Base-by-base conservation (phyloP, 1,140 invertebrate species). In the Atta cephalotes region DNA sequence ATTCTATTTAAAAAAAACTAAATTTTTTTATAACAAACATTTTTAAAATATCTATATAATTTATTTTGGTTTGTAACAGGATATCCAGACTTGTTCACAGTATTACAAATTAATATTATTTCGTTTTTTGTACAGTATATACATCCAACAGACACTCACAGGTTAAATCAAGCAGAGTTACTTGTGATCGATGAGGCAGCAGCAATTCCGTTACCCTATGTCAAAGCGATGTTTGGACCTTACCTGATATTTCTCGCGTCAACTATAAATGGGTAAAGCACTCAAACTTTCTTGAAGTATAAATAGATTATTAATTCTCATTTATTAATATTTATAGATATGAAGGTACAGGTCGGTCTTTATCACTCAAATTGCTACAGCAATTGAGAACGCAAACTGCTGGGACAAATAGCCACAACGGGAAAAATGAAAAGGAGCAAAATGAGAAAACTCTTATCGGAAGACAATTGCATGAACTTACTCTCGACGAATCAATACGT, bases 101-200 rank as follows among this genome's bases (percentile, higher is more conserved):
- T 18, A 21, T 10, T 82, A 51, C 1, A 10, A 74, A 74, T 82
- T 74, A 60, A 31, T 7, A 39, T 89, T 65, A 28, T 84, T 76
- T 68, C 10, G 25, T 86, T 68, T 68, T 65, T 53, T 80, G 94
- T 96, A 12, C 93, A 99, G 97, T 99, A 99, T 93, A 99, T 99
- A 93, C 97, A 98, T 91, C 99, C 99, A 28, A 97, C 97, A 53
- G 99, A 99, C 95, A 97, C 97, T n/a, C 96, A 97, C 65, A 97
- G 98, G 88, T 95, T 99, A 39, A 97, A 97, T 21, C 98, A 99
- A 93, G 98, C 99, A 18, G 99, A 99, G 95, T 95, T 99, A 16
- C 95, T 99, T 45, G 97, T 99, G 28, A 99, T 99, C 90, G 99
- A 99, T 94, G 99, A 99, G 96, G 99, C 99, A 12, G 99, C 99